Conservation (phyloP, 2,113 vertebrate genomes). For the Neomonachus schauinslandi region DNA sequence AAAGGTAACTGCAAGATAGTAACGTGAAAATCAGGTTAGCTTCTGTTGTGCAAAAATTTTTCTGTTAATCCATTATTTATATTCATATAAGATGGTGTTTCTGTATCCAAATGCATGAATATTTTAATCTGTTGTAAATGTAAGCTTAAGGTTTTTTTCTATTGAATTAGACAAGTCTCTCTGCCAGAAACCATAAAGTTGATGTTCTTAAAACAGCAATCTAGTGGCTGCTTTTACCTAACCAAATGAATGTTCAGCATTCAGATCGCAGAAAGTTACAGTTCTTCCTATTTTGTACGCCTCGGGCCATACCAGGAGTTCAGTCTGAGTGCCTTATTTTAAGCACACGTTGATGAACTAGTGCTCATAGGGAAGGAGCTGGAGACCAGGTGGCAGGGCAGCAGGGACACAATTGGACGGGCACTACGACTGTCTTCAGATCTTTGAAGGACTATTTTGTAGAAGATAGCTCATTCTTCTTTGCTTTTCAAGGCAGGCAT, state of each 20-base stretch:
- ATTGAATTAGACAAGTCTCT: slow-evolving; percentile 3
- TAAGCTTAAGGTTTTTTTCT: slow-evolving; percentile 25
- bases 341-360: slow-evolving; percentile 33
- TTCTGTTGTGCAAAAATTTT: neutral
- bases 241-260: neutral
- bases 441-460: slow-evolving; percentile 15
- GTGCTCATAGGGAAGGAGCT: neutral
- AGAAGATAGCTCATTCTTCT: neutral
- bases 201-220: neutral
- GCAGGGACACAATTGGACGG: neutral
- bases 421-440: neutral
- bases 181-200: slow-evolving; percentile 5
- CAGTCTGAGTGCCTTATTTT: slow-evolving; percentile 7
- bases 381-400: neutral
- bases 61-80: slow-evolving; percentile 53
- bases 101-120: slow-evolving; percentile 51
- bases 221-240: neutral
- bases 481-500: slow-evolving; percentile 20
- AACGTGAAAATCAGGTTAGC: slow-evolving; percentile 63
- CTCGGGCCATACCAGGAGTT: neutral
- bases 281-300: neutral
- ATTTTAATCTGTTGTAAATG: slow-evolving; percentile 62
- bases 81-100: slow-evolving; percentile 44
- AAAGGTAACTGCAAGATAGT: neutral
- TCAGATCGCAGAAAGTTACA: slow-evolving; percentile 32